A percentile compares a stretch with the other conserved stretches of the same genome.
phyloP scores from a whole-genome alignment of 2,888 invertebrate species.

The Melinopterus prodromus region DNA sequence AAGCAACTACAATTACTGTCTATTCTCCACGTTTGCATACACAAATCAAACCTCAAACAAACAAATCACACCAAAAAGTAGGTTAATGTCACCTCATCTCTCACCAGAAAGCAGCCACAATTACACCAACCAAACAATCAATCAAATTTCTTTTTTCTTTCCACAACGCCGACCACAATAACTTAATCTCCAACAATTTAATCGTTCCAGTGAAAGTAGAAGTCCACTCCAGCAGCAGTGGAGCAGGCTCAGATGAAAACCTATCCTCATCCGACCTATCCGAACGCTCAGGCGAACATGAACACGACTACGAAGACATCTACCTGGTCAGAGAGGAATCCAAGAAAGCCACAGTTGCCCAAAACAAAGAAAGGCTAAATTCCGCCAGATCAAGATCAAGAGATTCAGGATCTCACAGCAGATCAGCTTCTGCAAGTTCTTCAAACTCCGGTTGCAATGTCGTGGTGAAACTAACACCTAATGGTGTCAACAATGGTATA shows the following conservation, averaged over 20 bases:
- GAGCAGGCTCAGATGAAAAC: slow-evolving; percentile 71
- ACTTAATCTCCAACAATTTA: not conserved
- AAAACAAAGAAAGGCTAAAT: slow-evolving; percentile 41
- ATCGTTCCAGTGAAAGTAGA: slow-evolving; percentile 79
- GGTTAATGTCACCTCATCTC: too few relatives aligned
- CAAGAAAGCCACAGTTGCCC: slow-evolving; percentile 38
- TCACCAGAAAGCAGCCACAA: too few relatives aligned
- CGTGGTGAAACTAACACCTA: slow-evolving; percentile 53
- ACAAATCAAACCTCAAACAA: too few relatives aligned
- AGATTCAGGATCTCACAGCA: slow-evolving; percentile 79
- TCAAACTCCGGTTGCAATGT: slow-evolving; percentile 59
- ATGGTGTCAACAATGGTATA: too few relatives aligned
- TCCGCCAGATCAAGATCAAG: slow-evolving; percentile 52
- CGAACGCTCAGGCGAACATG: slow-evolving; percentile 63
- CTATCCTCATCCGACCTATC: slow-evolving; percentile 66
- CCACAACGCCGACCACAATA: not conserved
- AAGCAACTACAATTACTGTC: too few relatives aligned
- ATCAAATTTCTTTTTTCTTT: not conserved
- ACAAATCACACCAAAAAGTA: too few relatives aligned
- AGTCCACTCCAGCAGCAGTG: slow-evolving; percentile 79
- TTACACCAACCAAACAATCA: too few relatives aligned
- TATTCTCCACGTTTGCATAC: too few relatives aligned
- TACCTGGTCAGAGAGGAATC: slow-evolving; percentile 74
- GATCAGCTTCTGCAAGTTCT: slow-evolving; percentile 65
- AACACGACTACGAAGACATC: slow-evolving; percentile 85